Evolutionary conservation across 1,140 invertebrate genomes (phyloP), one percentile per base, ranked within the genome.

Genomic region (Maconellicoccus hirsutus): DNA sequence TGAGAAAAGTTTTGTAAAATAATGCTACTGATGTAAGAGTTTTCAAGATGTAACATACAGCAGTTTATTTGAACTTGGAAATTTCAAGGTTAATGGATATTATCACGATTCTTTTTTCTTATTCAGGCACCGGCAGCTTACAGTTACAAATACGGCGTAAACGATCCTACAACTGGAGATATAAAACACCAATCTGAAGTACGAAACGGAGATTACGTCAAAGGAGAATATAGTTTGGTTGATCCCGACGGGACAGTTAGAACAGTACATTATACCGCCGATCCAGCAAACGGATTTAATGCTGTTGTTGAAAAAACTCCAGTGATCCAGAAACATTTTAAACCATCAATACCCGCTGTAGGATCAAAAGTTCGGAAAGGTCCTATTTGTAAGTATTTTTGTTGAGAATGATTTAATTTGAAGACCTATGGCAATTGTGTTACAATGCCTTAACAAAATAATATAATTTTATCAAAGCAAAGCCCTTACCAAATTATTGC

Each of bases 211-310:
- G 82, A 84, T 73, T 79, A 81, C 38, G 85, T 86, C 19, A 73
- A 74, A 16, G 79, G 79, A 19, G 70, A 73, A 33, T 78, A 79
- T 73, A 75, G 71, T n/a, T 78, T 84, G 0, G 80, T 82, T 0
- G 82, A 83, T 69, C 75, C 82, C 12, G 83, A 84, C 66, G 82
- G 83, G 7, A 85, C 86, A 16, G 81, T 85, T 63, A 77, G 82
- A 23, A 80, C 77, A 21, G 86, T 87, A 22, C 82, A 85, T 69
- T 87, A 87, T 73, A 84, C 83, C 1, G 84, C 85, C 2, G 85
- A 86, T 74, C 73, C 80, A 19, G 81, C 85, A 42, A 83, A 83
- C 72, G 86, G 86, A 39, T 87, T 86, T 77, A 86, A 86, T 76
- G 86, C 86, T 7, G 82, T 86, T 26, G 85, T 87, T 4, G 61